Base-by-base conservation (phyloP, 2,888 invertebrate species). In the Eilema griseolum region DNA sequence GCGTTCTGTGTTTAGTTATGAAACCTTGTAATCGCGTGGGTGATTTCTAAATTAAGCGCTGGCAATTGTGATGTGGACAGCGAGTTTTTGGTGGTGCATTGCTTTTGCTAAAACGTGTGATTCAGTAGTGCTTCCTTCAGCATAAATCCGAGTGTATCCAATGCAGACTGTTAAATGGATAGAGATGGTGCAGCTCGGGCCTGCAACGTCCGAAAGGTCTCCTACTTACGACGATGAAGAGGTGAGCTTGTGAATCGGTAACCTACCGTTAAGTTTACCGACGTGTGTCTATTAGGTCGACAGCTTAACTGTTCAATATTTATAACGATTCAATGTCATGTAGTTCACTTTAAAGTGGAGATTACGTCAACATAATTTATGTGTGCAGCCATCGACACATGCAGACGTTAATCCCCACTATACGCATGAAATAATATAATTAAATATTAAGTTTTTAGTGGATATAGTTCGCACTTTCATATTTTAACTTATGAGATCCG, bases 151-250 rank as follows among this genome's bases (percentile, higher is more conserved):
- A 80, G 81, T 83, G 75, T 70, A 77, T 65, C 85, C 86, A 85
- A 95, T 94, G 94, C 93, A 94, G 88, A 91, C 93, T 84, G 91
- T 94, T 86, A 94, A 94, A 87, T 94, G 92, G 91, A 93, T 94
- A 88, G 95, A 94, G 83, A 94, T 95, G 95, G 94, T 94, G 85
- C 90, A 90, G 74, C 90, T 94, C 76, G 93, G 92, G 71, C 91
- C 93, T 61, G 79, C 88, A 52, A 70, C 84, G 28, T 76, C 87
- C 74, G 92, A 91, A 82, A 88, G 88, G 86, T 85, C 91, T 84
- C 85, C 91, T 76, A 85, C 89, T 88, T 94, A 88, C 88, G 92
- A 93, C 85, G 85, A 71, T 79, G 92, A 93, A 81, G 90, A 93
- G 94, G 94, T 94, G 88, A 93, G 92, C 77, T 78, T 72, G 71